phyloP scores from a whole-genome alignment of 2,113 vertebrate genomes.

The Passerina amoena region DNA sequence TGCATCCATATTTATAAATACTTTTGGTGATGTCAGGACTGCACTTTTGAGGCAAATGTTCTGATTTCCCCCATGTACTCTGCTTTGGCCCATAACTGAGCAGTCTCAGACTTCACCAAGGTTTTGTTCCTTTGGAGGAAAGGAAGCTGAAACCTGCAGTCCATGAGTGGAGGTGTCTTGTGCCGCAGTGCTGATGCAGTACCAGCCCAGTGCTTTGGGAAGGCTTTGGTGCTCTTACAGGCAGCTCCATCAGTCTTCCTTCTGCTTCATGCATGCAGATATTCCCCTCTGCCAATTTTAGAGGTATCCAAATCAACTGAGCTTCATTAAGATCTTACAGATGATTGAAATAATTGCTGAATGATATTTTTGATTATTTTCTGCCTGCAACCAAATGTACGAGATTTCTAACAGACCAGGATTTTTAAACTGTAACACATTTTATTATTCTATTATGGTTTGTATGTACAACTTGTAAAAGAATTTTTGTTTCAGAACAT shows the following conservation, averaged over 20 bases:
- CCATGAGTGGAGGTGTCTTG: accelerated
- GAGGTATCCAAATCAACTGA: not conserved
- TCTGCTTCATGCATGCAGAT: not conserved
- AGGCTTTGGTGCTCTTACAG: not conserved
- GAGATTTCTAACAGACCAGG: not conserved
- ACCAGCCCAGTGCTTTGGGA: not conserved
- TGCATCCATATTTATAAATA: not conserved
- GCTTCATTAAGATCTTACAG: not conserved
- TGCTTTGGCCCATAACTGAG: not conserved
- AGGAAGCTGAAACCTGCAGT: not conserved
- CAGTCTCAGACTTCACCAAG: not conserved
- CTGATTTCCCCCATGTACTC: not conserved
- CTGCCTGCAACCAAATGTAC: accelerated
- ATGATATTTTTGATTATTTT: not conserved
- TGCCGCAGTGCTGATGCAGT: not conserved
- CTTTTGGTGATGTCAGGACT: not conserved
- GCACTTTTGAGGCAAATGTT: not conserved
- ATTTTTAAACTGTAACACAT: not conserved
- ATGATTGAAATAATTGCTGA: not conserved
- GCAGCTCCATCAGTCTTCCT: not conserved
- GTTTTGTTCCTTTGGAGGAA: not conserved
- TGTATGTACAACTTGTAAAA: not conserved
- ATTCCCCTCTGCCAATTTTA: not conserved
- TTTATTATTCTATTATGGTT: not conserved
- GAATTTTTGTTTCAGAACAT: not conserved